phyloP scores from a whole-genome alignment of 2,797 vertebrate genomes.

The Chrysocyon brachyurus region DNA sequence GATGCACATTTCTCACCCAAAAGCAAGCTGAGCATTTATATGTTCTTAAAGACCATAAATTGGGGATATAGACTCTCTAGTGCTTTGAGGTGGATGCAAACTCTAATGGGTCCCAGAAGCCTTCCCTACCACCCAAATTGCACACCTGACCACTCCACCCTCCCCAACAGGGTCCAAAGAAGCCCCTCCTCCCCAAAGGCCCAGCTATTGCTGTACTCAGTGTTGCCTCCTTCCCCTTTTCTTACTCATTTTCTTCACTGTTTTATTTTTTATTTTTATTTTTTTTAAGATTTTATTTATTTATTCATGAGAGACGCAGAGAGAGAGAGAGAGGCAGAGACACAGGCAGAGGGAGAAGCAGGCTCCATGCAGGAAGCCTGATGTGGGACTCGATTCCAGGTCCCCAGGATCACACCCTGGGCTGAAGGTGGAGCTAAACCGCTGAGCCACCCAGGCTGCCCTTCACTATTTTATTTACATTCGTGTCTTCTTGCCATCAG shows the following conservation, averaged over 20 bases:
- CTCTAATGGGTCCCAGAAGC: neutral
- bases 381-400: too few species aligned
- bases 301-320: too few species aligned
- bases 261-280: too few species aligned
- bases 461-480: neutral
- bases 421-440: too few species aligned
- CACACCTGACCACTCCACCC: fast-evolving
- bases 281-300: too few species aligned
- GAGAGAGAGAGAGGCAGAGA: too few species aligned
- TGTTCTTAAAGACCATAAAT: neutral
- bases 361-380: too few species aligned
- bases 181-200: fast-evolving
- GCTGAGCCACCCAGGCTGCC: too few species aligned
- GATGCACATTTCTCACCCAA: neutral
- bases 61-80: too few species aligned
- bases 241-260: neutral
- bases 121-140: neutral
- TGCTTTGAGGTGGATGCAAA: neutral
- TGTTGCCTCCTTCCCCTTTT: neutral
- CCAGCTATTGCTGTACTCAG: neutral
- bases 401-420: too few species aligned
- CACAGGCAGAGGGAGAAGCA: too few species aligned
- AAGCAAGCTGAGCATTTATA: neutral
- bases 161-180: neutral
- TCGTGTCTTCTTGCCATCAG: neutral